Evolutionary conservation across 2,888 invertebrate species (phyloP).

Genomic region (Drosophila birchii): DNA sequence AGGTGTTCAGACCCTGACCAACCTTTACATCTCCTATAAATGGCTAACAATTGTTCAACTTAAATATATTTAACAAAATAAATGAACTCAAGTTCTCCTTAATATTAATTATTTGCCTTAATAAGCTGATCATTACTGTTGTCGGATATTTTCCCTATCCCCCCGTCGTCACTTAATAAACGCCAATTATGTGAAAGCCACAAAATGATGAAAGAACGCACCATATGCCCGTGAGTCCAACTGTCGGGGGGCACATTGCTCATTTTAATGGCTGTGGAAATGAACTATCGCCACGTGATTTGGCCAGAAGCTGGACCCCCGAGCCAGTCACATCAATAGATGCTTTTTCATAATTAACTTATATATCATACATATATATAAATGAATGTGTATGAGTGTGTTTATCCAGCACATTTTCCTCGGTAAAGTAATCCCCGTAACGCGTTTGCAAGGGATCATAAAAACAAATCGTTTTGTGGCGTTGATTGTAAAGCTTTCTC

Average conservation of each 20-base stretch:
- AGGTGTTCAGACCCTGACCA: background rate
- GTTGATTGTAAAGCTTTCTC: slow-evolving; percentile 9
- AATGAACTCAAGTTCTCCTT: background rate
- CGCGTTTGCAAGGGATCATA: slow-evolving; percentile 56
- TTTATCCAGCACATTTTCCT: slow-evolving; percentile 23
- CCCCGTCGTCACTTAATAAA: slow-evolving; percentile 46
- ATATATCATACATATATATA: background rate
- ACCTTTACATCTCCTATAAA: background rate
- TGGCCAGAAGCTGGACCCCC: slow-evolving; percentile 41
- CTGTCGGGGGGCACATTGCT: slow-evolving; percentile 54
- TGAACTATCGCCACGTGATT: slow-evolving; percentile 72
- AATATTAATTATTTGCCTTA: background rate
- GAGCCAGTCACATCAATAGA: slow-evolving; percentile 65
- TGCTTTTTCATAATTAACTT: slow-evolving; percentile 75
- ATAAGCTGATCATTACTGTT: background rate
- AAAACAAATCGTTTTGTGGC: slow-evolving; percentile 30
- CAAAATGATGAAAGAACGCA: slow-evolving; percentile 47
- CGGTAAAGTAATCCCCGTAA: slow-evolving; percentile 35
- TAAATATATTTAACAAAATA: background rate
- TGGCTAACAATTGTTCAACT: background rate
- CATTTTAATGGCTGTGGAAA: slow-evolving; percentile 67
- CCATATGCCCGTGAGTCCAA: slow-evolving; percentile 27
- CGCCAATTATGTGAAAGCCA: slow-evolving; percentile 50
- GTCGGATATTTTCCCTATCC: background rate
- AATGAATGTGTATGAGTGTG: slow-evolving; percentile 9